Conservation (phyloP, 2,888 invertebrate genomes). For the Abrostola tripartita region DNA sequence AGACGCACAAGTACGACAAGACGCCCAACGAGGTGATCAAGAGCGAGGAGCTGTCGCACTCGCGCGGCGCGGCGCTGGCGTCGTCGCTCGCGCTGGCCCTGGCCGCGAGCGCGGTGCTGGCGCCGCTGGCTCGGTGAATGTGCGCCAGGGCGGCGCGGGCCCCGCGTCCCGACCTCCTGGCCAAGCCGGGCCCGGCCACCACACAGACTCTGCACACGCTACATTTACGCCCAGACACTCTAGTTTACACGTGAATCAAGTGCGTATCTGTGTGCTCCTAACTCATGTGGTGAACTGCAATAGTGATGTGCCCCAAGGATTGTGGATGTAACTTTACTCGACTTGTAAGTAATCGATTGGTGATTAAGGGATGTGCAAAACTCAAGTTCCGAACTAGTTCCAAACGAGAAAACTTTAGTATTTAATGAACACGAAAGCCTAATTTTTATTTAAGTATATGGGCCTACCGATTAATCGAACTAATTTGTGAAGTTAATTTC, state of each 20-base stretch:
- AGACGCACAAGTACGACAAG: slow-evolving; percentile 95
- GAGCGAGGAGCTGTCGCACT: slow-evolving; percentile 96
- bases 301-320: slow-evolving; percentile 69
- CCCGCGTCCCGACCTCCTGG: slow-evolving; percentile 80
- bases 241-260: slow-evolving; percentile 81
- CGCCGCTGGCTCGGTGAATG: slow-evolving; percentile 87
- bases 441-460: slow-evolving; percentile 79
- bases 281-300: slow-evolving; percentile 53
- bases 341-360: slow-evolving; percentile 55
- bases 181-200: slow-evolving; percentile 81
- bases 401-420: slow-evolving; percentile 53
- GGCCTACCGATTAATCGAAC: slow-evolving; percentile 85
- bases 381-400: slow-evolving; percentile 57
- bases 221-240: slow-evolving; percentile 81
- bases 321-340: slow-evolving; percentile 52
- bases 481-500: slow-evolving; percentile 63
- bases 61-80: slow-evolving; percentile 83
- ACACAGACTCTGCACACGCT: slow-evolving; percentile 79
- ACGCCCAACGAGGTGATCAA: slow-evolving; percentile 97
- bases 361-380: slow-evolving; percentile 50
- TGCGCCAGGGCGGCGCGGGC: slow-evolving; percentile 82
- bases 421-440: slow-evolving; percentile 78
- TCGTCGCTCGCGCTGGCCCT: slow-evolving; percentile 82
- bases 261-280: slow-evolving; percentile 52
- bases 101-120: slow-evolving; percentile 83